Base-by-base conservation (phyloP, 2,113 vertebrate genomes). In the Scomber scombrus region DNA sequence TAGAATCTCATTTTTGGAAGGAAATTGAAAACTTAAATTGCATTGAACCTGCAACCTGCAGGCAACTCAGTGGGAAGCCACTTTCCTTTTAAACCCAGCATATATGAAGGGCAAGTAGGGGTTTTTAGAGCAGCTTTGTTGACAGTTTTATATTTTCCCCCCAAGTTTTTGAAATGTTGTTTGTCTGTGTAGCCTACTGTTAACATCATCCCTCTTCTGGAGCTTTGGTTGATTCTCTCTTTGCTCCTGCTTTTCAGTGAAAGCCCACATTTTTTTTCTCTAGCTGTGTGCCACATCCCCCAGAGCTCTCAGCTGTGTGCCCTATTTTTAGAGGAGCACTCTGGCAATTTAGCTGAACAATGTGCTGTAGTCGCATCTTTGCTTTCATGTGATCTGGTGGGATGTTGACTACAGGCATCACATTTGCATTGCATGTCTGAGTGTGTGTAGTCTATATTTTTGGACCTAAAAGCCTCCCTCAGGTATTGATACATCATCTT, bases 321-420 rank as follows among this genome's bases (percentile, higher is more conserved):
- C 76, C 89, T 93, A 92, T 92, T 92, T 94, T 88, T 91, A 91
- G 84, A 75, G 46, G 58, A 79, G 86, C 75, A 75, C 91, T 88
- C 86, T 70, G 78, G 72, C 86, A 90, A 80, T 91, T 92, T 80
- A 86, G 82, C 75, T 71, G 68, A 86, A 92, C 88, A 91, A 84
- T 89, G 84, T 77, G 72, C 87, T 61, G 15, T 50, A 88, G 81
- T 81, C 43, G 11, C 83, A 78, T 87, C 52, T 75, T 63, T 10
- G 15, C 74, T 81, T 83, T 65, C 55, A 75, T 81, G 57, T 71
- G 54, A 80, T 87, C 56, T 64, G 77, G 70, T 75, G 65, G 66
- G 43, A 82, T 74, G 78, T 84, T 89, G 79, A 84, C 72, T 84
- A 58, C 16, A 77, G 69, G 76, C 82, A 62, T 73, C 46, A 26